Evolutionary conservation across 2,113 vertebrate species (phyloP).

Genomic region (Rhinopithecus roxellana): DNA sequence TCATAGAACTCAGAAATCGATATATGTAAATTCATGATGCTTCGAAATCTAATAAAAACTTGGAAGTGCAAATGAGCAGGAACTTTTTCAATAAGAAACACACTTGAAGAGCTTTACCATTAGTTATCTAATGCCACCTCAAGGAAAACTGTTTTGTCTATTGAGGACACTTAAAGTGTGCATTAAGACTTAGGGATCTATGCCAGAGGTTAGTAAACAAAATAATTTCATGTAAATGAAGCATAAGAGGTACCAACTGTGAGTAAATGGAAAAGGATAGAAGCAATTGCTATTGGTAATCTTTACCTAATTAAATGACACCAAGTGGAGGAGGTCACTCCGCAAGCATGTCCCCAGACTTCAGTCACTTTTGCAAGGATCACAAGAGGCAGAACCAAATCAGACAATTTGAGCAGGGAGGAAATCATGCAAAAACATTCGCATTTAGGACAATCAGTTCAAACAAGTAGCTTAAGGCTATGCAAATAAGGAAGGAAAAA

Average conservation of each 20-base stretch:
- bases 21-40: no score
- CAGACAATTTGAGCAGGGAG: neutral
- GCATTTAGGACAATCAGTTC: neutral
- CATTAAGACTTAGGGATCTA: neutral
- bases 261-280: neutral
- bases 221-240: conserved; percentile 20
- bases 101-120: neutral
- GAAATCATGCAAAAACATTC: neutral
- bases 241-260: neutral
- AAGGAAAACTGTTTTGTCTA: neutral
- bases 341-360: neutral
- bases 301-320: conserved; percentile 37
- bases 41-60: neutral
- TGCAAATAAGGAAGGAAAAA: neutral
- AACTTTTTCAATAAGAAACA: neutral
- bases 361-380: neutral
- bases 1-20: neutral
- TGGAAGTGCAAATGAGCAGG: neutral
- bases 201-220: neutral
- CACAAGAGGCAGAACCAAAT: neutral
- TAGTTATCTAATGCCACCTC: neutral
- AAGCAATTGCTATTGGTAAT: neutral
- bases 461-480: neutral
- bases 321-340: neutral
- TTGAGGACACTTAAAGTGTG: neutral